These are phyloP conservation scores for Peromyscus leucopus DNA, from an alignment of 2,113 vertebrate species.

Conservation along the genomic window DNA sequence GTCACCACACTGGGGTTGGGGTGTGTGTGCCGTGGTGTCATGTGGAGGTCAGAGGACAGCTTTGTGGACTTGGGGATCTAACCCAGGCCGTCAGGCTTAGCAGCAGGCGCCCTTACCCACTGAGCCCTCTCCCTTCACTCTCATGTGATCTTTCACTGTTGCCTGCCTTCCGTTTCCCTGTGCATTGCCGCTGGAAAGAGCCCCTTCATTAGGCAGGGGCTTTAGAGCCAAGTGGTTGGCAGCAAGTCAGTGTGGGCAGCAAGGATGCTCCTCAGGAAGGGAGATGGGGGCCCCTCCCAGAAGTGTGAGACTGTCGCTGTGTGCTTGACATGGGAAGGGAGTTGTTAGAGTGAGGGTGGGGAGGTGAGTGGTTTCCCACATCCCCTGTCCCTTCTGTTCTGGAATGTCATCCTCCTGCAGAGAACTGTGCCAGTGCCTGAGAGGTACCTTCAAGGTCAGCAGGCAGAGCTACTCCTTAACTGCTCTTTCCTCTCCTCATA, in stretches of 20 bases:
- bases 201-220: neutral
- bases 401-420: neutral
- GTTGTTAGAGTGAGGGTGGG: neutral
- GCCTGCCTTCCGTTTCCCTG: neutral
- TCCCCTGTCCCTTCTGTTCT: neutral
- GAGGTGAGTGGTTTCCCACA: neutral
- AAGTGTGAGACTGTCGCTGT: neutral
- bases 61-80: neutral
- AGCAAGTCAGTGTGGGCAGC: neutral
- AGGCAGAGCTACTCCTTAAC: neutral
- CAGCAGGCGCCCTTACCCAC: neutral
- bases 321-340: neutral
- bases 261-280: neutral
- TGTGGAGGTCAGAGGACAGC: neutral
- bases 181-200: neutral
- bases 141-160: neutral
- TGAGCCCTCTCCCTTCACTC: neutral
- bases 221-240: neutral
- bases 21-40: neutral
- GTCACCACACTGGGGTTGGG: neutral
- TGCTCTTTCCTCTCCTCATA: neutral
- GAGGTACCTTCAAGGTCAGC: neutral
- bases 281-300: neutral
- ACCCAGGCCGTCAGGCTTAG: neutral
- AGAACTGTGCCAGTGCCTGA: neutral